These are phyloP conservation scores for Sparidentex hasta DNA, from an alignment of 2,797 vertebrate species.

Conservation along the genomic window DNA sequence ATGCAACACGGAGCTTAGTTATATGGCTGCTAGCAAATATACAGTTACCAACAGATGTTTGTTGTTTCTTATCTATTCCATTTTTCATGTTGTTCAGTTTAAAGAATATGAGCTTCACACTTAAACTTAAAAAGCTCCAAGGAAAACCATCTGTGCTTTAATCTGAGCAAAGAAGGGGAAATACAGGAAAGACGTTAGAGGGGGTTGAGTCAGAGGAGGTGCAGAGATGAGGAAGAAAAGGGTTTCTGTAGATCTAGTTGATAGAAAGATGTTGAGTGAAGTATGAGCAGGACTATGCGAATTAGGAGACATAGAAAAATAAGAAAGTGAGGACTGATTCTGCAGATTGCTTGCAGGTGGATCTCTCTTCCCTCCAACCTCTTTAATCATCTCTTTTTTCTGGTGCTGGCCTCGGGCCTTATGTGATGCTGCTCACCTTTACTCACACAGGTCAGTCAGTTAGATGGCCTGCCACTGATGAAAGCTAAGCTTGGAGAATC, in stretches of 20 bases:
- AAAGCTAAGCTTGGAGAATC: constrained; percentile 57
- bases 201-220: neutral
- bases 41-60: constrained; percentile 1
- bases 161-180: constrained; percentile 22
- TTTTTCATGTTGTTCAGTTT: constrained; percentile 28
- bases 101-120: constrained; percentile 59
- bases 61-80: neutral
- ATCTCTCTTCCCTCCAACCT: constrained; percentile 20
- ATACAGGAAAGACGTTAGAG: neutral
- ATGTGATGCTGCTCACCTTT: constrained; percentile 61
- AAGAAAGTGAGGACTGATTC: constrained; percentile 19
- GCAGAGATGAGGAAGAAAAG: neutral
- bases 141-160: constrained; percentile 58
- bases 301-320: constrained; percentile 23
- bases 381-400: constrained; percentile 55
- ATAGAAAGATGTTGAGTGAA: constrained; percentile 38
- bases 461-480: constrained; percentile 53
- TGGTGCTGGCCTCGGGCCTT: constrained; percentile 55
- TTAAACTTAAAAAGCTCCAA: constrained; percentile 65
- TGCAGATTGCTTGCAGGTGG: constrained; percentile 32
- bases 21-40: constrained; percentile 20
- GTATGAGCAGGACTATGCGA: constrained; percentile 32
- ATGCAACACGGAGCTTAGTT: constrained; percentile 1
- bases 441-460: constrained; percentile 64
- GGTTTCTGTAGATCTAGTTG: constrained; percentile 7